These are phyloP conservation scores for Zoanthus sociatus DNA, from an alignment of 92 coral and sea anemone species.

Conservation along the genomic window DNA sequence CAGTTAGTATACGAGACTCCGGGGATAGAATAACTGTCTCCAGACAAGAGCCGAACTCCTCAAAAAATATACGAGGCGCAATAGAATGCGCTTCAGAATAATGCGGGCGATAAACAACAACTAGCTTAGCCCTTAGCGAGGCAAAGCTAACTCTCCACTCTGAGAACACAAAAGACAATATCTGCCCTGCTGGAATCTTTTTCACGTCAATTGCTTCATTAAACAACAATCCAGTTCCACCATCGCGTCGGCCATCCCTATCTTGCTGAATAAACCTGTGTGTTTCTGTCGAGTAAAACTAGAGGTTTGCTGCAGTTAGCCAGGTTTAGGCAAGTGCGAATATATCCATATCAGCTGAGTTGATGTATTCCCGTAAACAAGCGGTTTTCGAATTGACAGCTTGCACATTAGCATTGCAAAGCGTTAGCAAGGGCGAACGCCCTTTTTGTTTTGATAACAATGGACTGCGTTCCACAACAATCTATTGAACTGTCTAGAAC, in stretches of 20 bases:
- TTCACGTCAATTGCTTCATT: too few relatives aligned
- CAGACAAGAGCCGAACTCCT: too few relatives aligned
- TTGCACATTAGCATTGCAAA: slow-evolving; percentile 47
- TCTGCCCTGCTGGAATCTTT: too few relatives aligned
- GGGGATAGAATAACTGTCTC: too few relatives aligned
- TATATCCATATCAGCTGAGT: slow-evolving; percentile 6
- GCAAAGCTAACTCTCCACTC: too few relatives aligned
- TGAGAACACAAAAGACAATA: too few relatives aligned
- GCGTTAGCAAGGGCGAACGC: neutral
- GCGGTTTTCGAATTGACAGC: slow-evolving; percentile 54
- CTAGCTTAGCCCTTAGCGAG: too few relatives aligned
- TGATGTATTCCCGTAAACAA: slow-evolving; percentile 43
- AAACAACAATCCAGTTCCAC: slow-evolving; percentile 40
- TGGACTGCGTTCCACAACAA: slow-evolving; percentile 50
- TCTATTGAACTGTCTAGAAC: neutral
- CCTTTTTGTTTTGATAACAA: slow-evolving; percentile 43
- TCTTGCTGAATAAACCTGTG: slow-evolving; percentile 55
- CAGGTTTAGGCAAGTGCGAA: slow-evolving; percentile 61
- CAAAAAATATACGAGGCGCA: too few relatives aligned
- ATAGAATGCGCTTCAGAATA: too few relatives aligned
- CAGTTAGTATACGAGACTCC: too few relatives aligned
- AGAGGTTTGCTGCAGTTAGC: slow-evolving; percentile 57
- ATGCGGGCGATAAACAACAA: too few relatives aligned
- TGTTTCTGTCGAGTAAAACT: slow-evolving; percentile 51
- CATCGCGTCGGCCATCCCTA: slow-evolving; percentile 42